Conservation (phyloP, 1,140 invertebrate species). For the Steinernema feltiae region DNA sequence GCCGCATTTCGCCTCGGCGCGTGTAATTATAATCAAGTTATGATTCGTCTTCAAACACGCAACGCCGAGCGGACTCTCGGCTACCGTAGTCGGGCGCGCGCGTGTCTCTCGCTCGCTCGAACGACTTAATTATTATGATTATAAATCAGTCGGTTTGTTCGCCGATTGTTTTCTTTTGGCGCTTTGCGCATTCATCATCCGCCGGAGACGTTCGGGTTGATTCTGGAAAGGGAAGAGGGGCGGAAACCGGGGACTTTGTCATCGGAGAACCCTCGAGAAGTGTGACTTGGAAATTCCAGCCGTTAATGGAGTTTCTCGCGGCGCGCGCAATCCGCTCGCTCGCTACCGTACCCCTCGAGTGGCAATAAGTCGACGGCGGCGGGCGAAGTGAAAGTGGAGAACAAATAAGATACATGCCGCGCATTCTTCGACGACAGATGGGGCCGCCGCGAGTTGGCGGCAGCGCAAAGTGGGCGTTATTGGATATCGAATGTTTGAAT, state of each 20-base stretch:
- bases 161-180: constrained; percentile 12
- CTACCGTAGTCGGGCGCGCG: neutral
- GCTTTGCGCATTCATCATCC: neutral
- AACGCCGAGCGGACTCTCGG: neutral
- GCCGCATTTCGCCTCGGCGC: neutral
- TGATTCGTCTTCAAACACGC: constrained; percentile 6
- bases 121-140: constrained; percentile 11
- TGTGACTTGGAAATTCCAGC: constrained; percentile 5
- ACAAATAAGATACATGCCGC: constrained; percentile 16
- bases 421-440: neutral
- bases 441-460: neutral
- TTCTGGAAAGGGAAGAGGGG: neutral
- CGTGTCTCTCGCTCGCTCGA: neutral
- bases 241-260: neutral
- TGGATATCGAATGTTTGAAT: neutral
- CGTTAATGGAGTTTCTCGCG: neutral
- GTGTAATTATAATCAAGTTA: constrained; percentile 13
- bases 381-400: constrained; percentile 13
- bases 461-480: constrained; percentile 9
- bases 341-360: neutral
- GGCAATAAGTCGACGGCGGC: neutral
- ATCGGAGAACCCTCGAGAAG: neutral
- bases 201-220: neutral
- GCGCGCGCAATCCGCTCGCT: neutral
- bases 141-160: constrained; percentile 14